Evolutionary conservation across 2,888 invertebrate genomes (phyloP), one percentile per base, ranked within the genome.

Genomic region (Metacarcinus magister): DNA sequence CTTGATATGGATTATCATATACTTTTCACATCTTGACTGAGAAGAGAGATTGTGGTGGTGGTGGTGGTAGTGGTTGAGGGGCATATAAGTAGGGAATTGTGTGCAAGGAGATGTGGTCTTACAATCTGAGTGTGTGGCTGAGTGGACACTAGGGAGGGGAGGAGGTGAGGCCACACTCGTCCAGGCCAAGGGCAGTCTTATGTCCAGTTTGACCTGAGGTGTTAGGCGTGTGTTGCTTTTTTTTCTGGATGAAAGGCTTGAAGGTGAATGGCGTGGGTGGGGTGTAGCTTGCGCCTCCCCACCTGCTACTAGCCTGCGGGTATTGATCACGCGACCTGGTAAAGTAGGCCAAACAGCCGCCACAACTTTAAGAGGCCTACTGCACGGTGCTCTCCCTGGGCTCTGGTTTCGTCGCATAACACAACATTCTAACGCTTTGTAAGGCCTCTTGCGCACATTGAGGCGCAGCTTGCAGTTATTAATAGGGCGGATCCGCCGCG

Each of bases 341-440:
- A 82, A 82, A 82, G 32, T 82, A 82, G 82, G 82, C 82, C 82
- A 82, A 82, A 82, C 82, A 82, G 82, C 82, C 32, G 82, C 82
- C 82, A 28, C 28, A 32, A 32, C 82, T 32, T 82, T 32, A 82
- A 82, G 82, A 82, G 82, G 32, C 82, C 32, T 82, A 82, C 82
- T 82, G 32, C 32, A 32, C n/a, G n/a, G n/a, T 67, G 67, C 23
- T 67, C 67, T 10, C 82, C 32, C 32, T 13, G 32, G 82, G 32
- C 28, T 32, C 16, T 32, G 82, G 13, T 32, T 32, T 4, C 19
- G 60, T 23, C 23, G 67, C 67, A 67, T 67, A 67, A 5, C n/a
- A 5, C 67, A n/a, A 23, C 8, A 67, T 23, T 67, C 2, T n/a
- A 67, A 7, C 16, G 4, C n/a, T 67, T 3, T 67, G n/a, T n/a